These are phyloP conservation scores for Oikopleura albicans DNA, from an alignment of 23 tunicate genomes.

Conservation along the genomic window DNA sequence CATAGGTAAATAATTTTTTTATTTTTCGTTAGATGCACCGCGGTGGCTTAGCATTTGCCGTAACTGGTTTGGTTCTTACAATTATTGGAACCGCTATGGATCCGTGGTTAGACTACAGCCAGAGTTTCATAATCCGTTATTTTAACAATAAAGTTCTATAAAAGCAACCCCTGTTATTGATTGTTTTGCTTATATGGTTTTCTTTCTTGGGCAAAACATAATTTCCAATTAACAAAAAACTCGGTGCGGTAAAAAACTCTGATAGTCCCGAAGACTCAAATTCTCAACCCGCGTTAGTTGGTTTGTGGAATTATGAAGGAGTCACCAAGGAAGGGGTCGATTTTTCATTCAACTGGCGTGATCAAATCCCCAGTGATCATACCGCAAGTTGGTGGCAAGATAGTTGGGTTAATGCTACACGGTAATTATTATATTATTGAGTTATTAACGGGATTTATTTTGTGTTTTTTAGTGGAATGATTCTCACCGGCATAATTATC, in stretches of 20 bases:
- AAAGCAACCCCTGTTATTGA: too few relatives aligned
- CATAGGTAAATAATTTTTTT: too few relatives aligned
- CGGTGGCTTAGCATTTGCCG: not conserved
- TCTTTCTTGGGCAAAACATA: too few relatives aligned
- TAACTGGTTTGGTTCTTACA: not conserved
- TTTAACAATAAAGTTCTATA: too few relatives aligned
- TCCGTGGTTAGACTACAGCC: not conserved
- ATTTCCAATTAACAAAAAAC: too few relatives aligned
- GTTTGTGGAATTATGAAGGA: not conserved
- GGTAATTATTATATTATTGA: not conserved
- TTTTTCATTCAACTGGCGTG: not conserved
- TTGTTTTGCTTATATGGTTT: too few relatives aligned
- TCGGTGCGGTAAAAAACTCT: too few relatives aligned
- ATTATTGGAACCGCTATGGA: not conserved
- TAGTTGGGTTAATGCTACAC: not conserved
- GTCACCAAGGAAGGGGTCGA: not conserved
- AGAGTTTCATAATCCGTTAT: too few relatives aligned
- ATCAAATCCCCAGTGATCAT: not conserved
- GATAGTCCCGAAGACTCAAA: too few relatives aligned
- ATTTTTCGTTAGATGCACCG: not conserved
- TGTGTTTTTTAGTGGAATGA: not conserved
- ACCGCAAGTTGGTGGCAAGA: not conserved
- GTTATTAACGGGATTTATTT: not conserved
- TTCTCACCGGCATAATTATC: not conserved
- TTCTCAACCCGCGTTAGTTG: not conserved